Evolutionary conservation across 2,113 vertebrate genomes (phyloP), one percentile per base, ranked within the genome.

Genomic region (Aptenodytes forsteri): DNA sequence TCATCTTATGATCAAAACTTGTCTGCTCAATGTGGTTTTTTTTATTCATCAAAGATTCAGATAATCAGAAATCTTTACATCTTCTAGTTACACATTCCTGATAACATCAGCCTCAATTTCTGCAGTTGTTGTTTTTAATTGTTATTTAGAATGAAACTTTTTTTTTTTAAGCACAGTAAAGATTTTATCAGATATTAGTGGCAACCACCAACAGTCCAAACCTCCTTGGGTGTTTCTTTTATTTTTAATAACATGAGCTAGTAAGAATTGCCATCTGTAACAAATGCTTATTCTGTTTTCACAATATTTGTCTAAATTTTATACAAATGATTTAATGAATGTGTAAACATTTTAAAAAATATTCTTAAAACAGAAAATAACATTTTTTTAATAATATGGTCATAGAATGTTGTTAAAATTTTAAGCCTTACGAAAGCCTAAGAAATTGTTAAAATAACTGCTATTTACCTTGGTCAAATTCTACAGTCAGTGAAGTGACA

Each of bases 11-110:
- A 72, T 61, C 73, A 91, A 75, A 92, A 89, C 32, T 55, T 34
- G 32, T 54, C 42, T n/a, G 29, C 6, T 94, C 21, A 30, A 56
- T 66, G 11, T 18, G 61, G 69, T 29, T 62, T 93, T 92, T 72
- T 34, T 65, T 93, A 84, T 90, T 71, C 54, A 66, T 84, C 61
- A 72, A 87, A 94, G 44, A 65, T 61, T 54, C 26, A 87, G 69
- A 79, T 73, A 83, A 94, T 70, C 36, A 84, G 80, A 95, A 97
- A 70, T 21, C 83, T 56, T 91, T 64, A 76, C 36, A 58, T n/a
- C 30, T 77, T 90, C 55, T 86, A 96, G 93, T 81, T 71, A 93
- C 23, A 38, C 36, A 46, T 23, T 62, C 38, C 25, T 87, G 52
- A 67, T 50, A 84, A 84, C 14, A 76, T 71, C 54, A 69, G 38